Evolutionary conservation across 2,797 vertebrate species (phyloP), one percentile per base, ranked within the genome.

Genomic region (Rhynchonycteris naso): DNA sequence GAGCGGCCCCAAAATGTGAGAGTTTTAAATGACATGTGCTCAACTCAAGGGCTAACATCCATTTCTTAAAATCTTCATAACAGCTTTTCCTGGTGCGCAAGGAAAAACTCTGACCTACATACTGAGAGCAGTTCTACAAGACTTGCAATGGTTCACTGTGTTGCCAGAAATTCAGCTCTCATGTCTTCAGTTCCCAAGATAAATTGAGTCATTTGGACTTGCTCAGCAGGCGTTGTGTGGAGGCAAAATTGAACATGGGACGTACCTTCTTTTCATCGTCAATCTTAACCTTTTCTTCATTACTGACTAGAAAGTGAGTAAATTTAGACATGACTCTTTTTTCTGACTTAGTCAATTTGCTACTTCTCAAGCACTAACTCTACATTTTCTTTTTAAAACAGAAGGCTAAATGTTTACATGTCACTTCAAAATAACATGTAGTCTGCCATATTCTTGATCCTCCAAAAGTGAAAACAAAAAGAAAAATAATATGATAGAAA

Each of bases 381-480:
- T 38, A 19, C 2, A 61, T 74, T 78, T 93, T 95, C 63, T 86
- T 92, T 65, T 22, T 61, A 61, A 88, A 81, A 83, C n/a, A 50
- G 81, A 47, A 83, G 35, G 6, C 72, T 82, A 83, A 91, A 83
- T 8, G 69, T 4, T 30, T n/a, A 43, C 8, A 43, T 5, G 63
- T 35, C n/a, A 24, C 56, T 56, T 91, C 75, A 86, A 81, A 92
- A 74, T 71, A 78, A 59, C 47, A 90, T 6, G 28, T 11, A 83
- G 68, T 88, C 35, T 63, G 63, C 35, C 74, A 85, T 43, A 43
- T 68, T 43, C 22, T 68, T 58, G 18, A 88, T 75, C 26, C 47
- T 21, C 24, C 6, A 58, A 63, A 85, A 74, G 7, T 56, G 47
- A 80, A 92, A 59, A 61, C 9, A 59, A 78, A 58, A 33, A 52